Evolutionary conservation across 2,888 invertebrate species (phyloP).

Genomic region (Unio delphinus): DNA sequence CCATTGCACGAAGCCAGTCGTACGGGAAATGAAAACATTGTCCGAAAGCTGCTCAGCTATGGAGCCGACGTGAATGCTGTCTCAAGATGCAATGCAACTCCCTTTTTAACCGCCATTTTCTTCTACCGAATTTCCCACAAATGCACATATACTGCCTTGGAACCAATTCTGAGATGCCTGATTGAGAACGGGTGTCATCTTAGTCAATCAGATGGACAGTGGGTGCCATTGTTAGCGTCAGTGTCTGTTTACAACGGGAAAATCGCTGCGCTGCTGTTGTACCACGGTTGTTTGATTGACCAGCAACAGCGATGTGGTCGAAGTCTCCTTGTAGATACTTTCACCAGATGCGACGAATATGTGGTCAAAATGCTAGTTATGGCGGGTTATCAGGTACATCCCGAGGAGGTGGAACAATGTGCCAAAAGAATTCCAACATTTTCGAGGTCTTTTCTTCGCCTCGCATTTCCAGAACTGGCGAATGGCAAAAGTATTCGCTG

Average conservation of each 20-base stretch:
- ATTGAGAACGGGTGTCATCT: constrained; percentile 54
- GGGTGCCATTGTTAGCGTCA: constrained; percentile 56
- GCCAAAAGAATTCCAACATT: constrained; percentile 58
- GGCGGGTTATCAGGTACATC: constrained; percentile 53
- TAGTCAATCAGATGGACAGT: constrained; percentile 58
- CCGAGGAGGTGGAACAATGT: constrained; percentile 58
- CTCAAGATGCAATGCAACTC: constrained; percentile 53
- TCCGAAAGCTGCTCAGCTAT: constrained; percentile 45
- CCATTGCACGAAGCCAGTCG: constrained; percentile 90
- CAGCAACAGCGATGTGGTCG: constrained; percentile 40
- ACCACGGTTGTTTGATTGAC: constrained; percentile 55
- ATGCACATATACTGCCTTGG: constrained; percentile 48
- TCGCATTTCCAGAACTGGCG: constrained; percentile 53
- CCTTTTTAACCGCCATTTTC: constrained; percentile 61
- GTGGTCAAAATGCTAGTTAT: constrained; percentile 53
- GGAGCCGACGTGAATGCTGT: constrained; percentile 55
- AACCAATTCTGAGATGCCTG: constrained; percentile 45
- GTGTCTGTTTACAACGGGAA: constrained; percentile 57
- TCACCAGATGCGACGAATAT: constrained; percentile 57
- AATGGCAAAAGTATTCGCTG: constrained; percentile 42
- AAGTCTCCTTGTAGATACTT: constrained; percentile 59
- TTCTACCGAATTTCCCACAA: constrained; percentile 58
- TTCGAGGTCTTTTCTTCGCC: constrained; percentile 56
- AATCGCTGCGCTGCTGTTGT: constrained; percentile 54
- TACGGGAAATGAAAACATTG: constrained; percentile 54